Evolutionary conservation across 2,113 vertebrate genomes (phyloP), one percentile per base, ranked within the genome.

Genomic region (Xenus cinereus): DNA sequence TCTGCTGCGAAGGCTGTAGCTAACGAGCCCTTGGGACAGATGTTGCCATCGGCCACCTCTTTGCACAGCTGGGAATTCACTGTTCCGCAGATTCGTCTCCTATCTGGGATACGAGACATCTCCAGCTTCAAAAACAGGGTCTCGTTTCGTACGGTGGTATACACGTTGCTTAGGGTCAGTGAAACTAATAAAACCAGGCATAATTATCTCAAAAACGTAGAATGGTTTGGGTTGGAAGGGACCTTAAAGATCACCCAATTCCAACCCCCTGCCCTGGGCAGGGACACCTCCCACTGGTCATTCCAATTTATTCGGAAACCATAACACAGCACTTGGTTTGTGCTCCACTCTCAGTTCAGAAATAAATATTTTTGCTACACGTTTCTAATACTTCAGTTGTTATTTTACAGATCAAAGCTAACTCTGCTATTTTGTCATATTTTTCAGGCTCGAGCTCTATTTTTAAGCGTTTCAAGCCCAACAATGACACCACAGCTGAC

Each of bases 61-160:
- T 22, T 18, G 21, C 30, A 26, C 19, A 17, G 28, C 35, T 41
- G 22, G n/a, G 43, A 43, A 37, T 6, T 35, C 22, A 20, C 48
- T 9, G 2, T 15, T 41, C 28, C 30, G 6, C 48, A 15, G 80
- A 14, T 24, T n/a, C 18, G 26, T 18, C n/a, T 64, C 26, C 12
- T 37, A 4, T 24, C 23, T 10, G 10, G 33, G 43, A 24, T 13
- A 28, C 4, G 10, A 45, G 43, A 45, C 22, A 35, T 27, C 41
- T 41, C 72, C 39, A 30, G 6, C 27, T 26, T 48, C 54, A 30
- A 90, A 83, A 68, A 12, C 14, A 1, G 41, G 22, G 22, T 35
- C 35, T 26, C 4, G 0, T 53, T 76, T 39, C n/a, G n/a, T 35
- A 16, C 30, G 7, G 11, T 0, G 1, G 24, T 30, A 33, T 30